Base-by-base conservation (phyloP, 2,888 invertebrate species). In the Labia minor region DNA sequence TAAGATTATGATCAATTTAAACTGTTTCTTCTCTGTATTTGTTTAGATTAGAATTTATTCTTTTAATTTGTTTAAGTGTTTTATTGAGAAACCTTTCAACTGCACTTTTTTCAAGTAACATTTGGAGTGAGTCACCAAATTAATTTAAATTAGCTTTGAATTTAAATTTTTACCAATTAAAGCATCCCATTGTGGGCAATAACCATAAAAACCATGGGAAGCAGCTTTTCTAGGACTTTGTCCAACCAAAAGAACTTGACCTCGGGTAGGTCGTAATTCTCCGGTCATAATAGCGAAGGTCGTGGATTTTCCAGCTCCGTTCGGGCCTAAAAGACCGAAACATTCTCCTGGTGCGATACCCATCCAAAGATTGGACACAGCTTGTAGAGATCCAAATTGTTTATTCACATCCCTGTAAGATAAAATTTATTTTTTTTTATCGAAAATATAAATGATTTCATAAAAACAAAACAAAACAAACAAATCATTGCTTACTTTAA, bases 201-300 rank as follows among this genome's bases (percentile, higher is more conserved):
- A 89, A 0, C 86, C 86, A 77, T 21, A 21, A n/a, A 18, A 26
- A 64, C 18, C 19, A 64, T 26, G 18, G 21, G 2, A 33, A 33
- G 64, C 61, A n/a, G 61, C 33, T 20, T 21, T n/a, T 19, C 66
- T 18, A 6, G 19, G 61, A n/a, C n/a, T 18, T 37, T n/a, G 11
- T n/a, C 61, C 62, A 4, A 2, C 65, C 49, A 65, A 11, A 26
- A 64, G 66, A 20, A 65, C 19, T 19, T 86, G 83, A 0, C 92
- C 92, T 65, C 81, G 81, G 0, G 87, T 84, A 11, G 90, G 83
- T 2, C 78, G 77, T 73, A 87, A 87, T 74, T 92, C 92, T 0
- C 94, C 93, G 64, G 93, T 93, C 73, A 94, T 79, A 89, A 93
- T 92, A 78, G 90, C 90, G 76, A 95, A 95, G 0, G 94, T 93